Conservation (phyloP, 1,140 invertebrate genomes). For the Reticulitermes speratus region DNA sequence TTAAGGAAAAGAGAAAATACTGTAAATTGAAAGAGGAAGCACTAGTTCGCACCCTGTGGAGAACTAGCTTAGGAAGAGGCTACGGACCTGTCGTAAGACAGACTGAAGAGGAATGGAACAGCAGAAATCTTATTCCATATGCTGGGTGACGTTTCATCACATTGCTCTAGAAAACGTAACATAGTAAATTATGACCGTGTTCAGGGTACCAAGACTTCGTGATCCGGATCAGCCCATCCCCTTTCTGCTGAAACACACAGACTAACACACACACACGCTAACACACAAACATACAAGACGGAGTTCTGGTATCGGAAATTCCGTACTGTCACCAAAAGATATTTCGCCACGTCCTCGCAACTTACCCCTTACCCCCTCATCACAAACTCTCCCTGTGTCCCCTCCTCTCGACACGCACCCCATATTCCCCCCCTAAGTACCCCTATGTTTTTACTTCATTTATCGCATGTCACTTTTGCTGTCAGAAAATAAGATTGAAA, state of each 20-base stretch:
- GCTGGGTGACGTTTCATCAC: too few relatives aligned
- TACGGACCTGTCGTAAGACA: too few relatives aligned
- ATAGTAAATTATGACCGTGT: background rate
- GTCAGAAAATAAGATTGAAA: background rate
- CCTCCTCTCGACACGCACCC: background rate
- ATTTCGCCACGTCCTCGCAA: background rate
- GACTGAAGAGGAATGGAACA: too few relatives aligned
- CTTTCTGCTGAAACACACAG: too few relatives aligned
- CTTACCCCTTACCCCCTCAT: background rate
- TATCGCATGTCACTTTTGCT: constrained; percentile 4
- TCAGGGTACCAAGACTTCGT: background rate
- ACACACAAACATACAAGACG: background rate
- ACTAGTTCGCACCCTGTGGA: too few relatives aligned
- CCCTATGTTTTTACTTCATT: background rate
- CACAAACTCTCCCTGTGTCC: background rate
- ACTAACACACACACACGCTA: background rate
- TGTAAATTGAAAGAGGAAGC: too few relatives aligned
- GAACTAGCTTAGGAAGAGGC: too few relatives aligned
- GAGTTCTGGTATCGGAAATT: constrained; percentile 11
- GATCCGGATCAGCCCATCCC: background rate
- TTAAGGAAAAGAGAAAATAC: too few relatives aligned
- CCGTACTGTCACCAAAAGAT: background rate
- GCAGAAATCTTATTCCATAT: too few relatives aligned
- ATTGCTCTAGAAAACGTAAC: too few relatives aligned
- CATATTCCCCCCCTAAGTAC: background rate